Conservation (phyloP, 1,140 invertebrate genomes). For the Melipona quadrifasciata region DNA sequence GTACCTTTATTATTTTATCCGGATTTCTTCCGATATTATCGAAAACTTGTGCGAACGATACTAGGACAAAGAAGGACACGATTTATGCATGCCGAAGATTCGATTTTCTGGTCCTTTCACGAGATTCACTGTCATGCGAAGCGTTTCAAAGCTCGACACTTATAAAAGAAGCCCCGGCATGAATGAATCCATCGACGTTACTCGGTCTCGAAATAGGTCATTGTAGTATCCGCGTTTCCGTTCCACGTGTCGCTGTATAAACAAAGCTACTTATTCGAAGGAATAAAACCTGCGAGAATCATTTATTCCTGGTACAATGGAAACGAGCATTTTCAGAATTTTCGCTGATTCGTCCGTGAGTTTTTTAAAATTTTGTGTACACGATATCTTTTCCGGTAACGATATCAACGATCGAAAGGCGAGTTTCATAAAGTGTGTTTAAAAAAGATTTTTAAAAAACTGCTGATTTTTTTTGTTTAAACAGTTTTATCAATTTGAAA, state of each 20-base stretch:
- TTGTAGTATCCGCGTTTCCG: constrained; percentile 12
- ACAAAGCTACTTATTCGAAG: background rate
- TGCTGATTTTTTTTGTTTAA: background rate
- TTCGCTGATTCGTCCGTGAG: background rate
- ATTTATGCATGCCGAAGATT: background rate
- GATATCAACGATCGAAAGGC: background rate
- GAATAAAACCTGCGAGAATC: background rate
- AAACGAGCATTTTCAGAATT: background rate
- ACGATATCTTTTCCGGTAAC: background rate
- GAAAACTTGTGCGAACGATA: background rate
- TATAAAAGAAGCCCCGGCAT: constrained; percentile 33
- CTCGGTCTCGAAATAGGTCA: constrained; percentile 36
- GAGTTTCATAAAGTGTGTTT: background rate
- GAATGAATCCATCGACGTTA: constrained; percentile 40
- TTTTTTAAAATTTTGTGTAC: background rate
- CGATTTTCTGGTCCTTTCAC: constrained; percentile 28
- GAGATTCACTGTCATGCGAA: constrained; percentile 11
- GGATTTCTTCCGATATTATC: background rate
- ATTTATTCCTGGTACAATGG: background rate
- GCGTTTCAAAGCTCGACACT: constrained; percentile 22
- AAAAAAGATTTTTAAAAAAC: background rate
- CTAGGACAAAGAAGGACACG: background rate
- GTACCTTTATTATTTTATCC: background rate
- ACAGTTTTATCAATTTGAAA: background rate
- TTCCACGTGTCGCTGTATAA: background rate